phyloP scores from a whole-genome alignment of 2,888 invertebrate genomes.

The Drosophila fulvimacula region DNA sequence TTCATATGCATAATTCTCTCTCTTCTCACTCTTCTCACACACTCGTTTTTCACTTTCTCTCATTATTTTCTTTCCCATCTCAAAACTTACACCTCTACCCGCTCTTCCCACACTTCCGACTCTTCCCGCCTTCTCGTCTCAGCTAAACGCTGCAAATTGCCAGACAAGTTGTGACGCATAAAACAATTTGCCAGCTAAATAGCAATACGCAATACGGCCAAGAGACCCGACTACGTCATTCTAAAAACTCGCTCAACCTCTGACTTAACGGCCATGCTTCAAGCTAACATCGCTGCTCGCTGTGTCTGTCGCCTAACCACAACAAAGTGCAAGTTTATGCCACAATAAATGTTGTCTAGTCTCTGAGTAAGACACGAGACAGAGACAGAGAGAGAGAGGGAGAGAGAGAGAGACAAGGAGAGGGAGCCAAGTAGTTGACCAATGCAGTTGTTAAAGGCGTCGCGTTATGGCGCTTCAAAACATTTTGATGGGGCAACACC shows the following conservation, averaged over 20 bases:
- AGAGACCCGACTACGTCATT: slow-evolving; percentile 45
- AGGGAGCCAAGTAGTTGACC: slow-evolving; percentile 22
- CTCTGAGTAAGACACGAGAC: background rate
- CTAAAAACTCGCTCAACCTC: slow-evolving; percentile 8
- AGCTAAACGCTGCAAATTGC: slow-evolving; percentile 53
- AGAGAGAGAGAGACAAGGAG: background rate
- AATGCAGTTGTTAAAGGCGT: slow-evolving; percentile 32
- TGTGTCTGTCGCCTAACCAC: slow-evolving; percentile 53
- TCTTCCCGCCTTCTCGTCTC: background rate
- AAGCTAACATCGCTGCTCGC: slow-evolving; percentile 31
- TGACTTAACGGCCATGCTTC: slow-evolving; percentile 30
- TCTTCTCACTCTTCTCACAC: background rate
- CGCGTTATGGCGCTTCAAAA: slow-evolving; percentile 27
- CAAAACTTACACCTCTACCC: no score
- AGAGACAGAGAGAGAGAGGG: background rate
- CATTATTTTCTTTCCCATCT: no score
- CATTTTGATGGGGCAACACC: slow-evolving; percentile 36
- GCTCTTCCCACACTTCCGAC: background rate
- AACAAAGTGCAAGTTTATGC: slow-evolving; percentile 79
- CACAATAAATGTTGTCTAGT: slow-evolving; percentile 65
- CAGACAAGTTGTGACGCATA: slow-evolving; percentile 61
- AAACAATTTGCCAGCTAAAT: slow-evolving; percentile 75
- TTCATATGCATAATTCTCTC: no score
- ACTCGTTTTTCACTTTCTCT: background rate
- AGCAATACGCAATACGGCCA: slow-evolving; percentile 56